phyloP scores from a whole-genome alignment of 2,113 vertebrate genomes.

The Protobothrops mucrosquamatus region DNA sequence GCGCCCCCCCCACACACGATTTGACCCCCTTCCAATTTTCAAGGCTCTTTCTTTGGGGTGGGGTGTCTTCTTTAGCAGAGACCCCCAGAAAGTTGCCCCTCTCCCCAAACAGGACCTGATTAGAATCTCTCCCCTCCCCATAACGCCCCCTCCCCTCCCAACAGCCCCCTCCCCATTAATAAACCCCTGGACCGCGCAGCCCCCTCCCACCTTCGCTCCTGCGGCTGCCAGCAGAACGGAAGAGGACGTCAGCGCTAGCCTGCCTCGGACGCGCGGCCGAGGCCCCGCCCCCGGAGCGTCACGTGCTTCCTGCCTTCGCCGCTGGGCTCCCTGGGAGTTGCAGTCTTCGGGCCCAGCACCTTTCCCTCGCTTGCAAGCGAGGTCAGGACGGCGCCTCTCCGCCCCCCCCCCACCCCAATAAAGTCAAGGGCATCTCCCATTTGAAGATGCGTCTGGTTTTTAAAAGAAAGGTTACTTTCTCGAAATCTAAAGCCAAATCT shows the following conservation, averaged over 20 bases:
- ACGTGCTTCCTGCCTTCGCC: background rate
- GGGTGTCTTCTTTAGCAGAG: background rate
- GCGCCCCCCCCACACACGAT: background rate
- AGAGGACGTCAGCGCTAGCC: background rate
- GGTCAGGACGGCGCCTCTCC: too few relatives aligned
- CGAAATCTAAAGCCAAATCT: too few relatives aligned
- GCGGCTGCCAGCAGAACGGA: conserved; percentile 8
- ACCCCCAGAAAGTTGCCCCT: background rate
- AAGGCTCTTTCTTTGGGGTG: background rate
- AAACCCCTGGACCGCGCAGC: background rate
- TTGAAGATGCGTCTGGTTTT: background rate
- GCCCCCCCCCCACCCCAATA: background rate
- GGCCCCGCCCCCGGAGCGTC: background rate
- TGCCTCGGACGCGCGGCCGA: too few relatives aligned
- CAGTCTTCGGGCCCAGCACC: background rate
- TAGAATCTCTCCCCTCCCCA: background rate
- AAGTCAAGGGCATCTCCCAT: background rate
- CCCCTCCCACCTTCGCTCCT: background rate
- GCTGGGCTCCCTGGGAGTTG: background rate
- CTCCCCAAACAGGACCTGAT: background rate
- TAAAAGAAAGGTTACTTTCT: background rate
- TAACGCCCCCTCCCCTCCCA: fast-evolving
- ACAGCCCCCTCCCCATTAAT: background rate
- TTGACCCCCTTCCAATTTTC: background rate
- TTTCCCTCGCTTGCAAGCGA: background rate